Base-by-base conservation (phyloP, 2,797 vertebrate genomes). In the Platalea minor region DNA sequence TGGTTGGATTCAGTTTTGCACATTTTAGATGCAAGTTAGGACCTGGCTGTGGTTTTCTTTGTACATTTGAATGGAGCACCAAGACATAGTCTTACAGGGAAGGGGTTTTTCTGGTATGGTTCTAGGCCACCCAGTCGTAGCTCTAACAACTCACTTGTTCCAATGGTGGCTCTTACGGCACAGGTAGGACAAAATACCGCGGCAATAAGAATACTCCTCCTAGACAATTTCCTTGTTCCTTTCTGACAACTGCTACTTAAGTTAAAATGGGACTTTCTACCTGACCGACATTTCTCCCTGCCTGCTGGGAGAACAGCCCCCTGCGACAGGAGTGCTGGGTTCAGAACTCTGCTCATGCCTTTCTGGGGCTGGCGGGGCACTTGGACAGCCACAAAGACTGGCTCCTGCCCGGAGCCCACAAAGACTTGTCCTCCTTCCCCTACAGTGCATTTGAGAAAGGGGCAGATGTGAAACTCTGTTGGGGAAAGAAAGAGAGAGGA, bases 101-200 rank as follows among this genome's bases (percentile, higher is more conserved):
- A 57, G n/a, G 21, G 24, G 3, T 18, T 75, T 7, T 46, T 78
- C 70, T 82, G 33, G 15, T 75, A 26, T 39, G 24, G 20, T 25
- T 88, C 57, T 88, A 29, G 31, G 11, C 45, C 50, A 33, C 15
- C 13, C 8, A 15, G 1, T 26, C 29, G 24, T 15, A 59, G 33
- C 31, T 85, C 57, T 75, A 60, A 37, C 45, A 60, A 37, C 45
- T 82, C 45, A 17, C 29, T 75, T 67, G 11, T 67, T 89, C 56
- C 51, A 54, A 3, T 24, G 1, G 8, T 59, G 1, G 0, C 31
- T 26, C 29, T 60, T 43, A 46, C 0, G 9, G 45, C 14, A 59
- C 28, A 59, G 18, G 6, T 26, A 77, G 69, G 35, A 92, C 31
- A 76, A 76, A 88, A 64, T 48, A 70, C 56, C 8, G 1, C 11